These are phyloP conservation scores for Drosophila testacea DNA, from an alignment of 2,888 invertebrate species.

Conservation along the genomic window DNA sequence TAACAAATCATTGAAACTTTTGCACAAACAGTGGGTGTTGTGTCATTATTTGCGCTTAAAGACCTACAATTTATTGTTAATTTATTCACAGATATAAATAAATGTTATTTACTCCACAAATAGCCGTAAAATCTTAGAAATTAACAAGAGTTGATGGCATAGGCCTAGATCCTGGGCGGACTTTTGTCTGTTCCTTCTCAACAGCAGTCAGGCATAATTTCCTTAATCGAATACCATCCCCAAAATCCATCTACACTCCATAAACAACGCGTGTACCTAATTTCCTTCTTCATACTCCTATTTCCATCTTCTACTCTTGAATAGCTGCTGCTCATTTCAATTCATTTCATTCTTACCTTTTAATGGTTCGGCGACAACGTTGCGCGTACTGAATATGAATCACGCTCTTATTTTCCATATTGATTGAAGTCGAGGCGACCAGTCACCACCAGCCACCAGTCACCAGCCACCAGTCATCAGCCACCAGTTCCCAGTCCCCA, in stretches of 20 bases:
- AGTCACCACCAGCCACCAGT: background rate
- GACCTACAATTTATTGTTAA: slow-evolving; percentile 31
- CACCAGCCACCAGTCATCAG: background rate
- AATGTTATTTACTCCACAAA: slow-evolving; percentile 34
- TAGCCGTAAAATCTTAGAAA: slow-evolving; percentile 26
- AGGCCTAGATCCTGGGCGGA: background rate
- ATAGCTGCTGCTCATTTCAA: slow-evolving; percentile 54
- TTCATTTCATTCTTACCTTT: slow-evolving; percentile 57
- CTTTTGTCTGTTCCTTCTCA: slow-evolving; percentile 6
- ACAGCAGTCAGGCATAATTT: slow-evolving; percentile 61
- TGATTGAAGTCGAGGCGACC: slow-evolving; percentile 56
- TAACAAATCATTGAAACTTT: slow-evolving; percentile 15
- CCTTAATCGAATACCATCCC: slow-evolving; percentile 49
- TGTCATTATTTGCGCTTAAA: slow-evolving; percentile 20
- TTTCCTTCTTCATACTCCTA: slow-evolving; percentile 52
- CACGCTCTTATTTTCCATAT: slow-evolving; percentile 70
- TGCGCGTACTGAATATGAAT: slow-evolving; percentile 75
- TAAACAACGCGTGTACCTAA: slow-evolving; percentile 67
- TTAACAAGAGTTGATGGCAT: slow-evolving; percentile 26
- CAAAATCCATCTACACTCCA: background rate
- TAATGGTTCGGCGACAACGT: slow-evolving; percentile 48
- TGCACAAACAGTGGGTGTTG: too few relatives aligned
- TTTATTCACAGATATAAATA: slow-evolving; percentile 30
- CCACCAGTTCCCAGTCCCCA: background rate
- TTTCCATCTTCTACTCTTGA: background rate